Percentiles rank a stretch among this genome's conserved stretches.
Evolutionary conservation across 1,140 invertebrate species (phyloP).

Genomic region (Caenorhabditis tropicalis): DNA sequence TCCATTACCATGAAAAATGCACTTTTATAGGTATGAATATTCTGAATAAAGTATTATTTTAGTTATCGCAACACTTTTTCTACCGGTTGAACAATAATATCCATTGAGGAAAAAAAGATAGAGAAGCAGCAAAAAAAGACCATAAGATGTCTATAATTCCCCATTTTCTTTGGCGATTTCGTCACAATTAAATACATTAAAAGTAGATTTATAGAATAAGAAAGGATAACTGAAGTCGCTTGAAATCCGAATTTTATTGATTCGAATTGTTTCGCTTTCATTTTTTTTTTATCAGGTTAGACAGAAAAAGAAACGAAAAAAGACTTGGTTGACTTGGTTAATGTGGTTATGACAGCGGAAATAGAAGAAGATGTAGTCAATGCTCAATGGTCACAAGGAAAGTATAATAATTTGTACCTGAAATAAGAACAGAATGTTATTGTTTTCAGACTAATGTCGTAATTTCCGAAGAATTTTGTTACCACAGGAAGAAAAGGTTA

Average conservation of each 20-base stretch:
- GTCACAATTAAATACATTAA: neutral
- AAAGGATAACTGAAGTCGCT: neutral
- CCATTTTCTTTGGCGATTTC: neutral
- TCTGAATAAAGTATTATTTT: neutral
- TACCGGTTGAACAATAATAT: neutral
- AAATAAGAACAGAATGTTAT: no score
- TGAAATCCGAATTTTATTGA: neutral
- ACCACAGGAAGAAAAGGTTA: no score
- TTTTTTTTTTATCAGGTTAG: neutral
- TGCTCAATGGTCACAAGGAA: neutral
- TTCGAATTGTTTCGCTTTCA: neutral
- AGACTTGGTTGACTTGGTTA: neutral
- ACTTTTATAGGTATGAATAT: neutral
- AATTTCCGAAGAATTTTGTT: no score
- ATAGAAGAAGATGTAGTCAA: neutral
- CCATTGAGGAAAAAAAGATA: neutral
- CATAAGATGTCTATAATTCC: neutral
- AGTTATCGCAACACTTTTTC: no score
- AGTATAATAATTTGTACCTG: neutral
- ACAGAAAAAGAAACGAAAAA: neutral
- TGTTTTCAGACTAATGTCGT: no score
- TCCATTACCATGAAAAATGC: slow-evolving; percentile 9
- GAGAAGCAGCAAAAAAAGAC: neutral
- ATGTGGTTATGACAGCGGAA: neutral
- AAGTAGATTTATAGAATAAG: neutral